A percentile compares a stretch with the other conserved stretches of the same genome.
These are phyloP conservation scores for Arvicanthis niloticus DNA, from an alignment of 2,113 vertebrate genomes.

Conservation along the genomic window DNA sequence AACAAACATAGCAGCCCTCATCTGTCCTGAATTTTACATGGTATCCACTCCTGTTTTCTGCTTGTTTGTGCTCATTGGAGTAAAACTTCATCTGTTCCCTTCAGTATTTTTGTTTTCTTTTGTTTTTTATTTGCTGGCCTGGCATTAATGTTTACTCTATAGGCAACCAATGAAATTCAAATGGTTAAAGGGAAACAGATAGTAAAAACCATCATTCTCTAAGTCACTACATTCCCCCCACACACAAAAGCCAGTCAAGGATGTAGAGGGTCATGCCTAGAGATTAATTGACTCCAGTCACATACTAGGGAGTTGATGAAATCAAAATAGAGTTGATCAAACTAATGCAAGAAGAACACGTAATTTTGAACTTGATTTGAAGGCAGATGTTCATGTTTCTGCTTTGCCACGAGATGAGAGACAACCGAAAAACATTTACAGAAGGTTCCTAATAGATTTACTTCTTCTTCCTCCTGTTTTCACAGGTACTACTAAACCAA, in stretches of 20 bases:
- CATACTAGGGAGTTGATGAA: conserved; percentile 43
- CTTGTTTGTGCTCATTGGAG: neutral
- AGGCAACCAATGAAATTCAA: conserved; percentile 67
- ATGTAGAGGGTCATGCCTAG: conserved; percentile 31
- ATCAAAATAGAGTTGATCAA: conserved; percentile 78
- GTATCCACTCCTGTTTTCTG: neutral
- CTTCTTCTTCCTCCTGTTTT: neutral
- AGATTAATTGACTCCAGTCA: conserved; percentile 56
- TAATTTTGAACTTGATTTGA: conserved; percentile 18
- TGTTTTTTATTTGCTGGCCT: conserved; percentile 12
- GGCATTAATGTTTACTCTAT: neutral
- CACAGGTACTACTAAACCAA: neutral
- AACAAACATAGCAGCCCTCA: neutral
- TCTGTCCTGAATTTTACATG: neutral
- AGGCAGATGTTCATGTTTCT: neutral
- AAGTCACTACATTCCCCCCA: conserved; percentile 10
- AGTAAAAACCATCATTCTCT: conserved; percentile 49
- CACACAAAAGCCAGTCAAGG: conserved; percentile 36
- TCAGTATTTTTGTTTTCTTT: neutral
- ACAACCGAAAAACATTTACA: neutral
- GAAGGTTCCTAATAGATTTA: neutral
- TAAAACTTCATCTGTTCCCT: conserved; percentile 28
- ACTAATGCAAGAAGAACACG: conserved; percentile 54
- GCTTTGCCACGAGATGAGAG: neutral
- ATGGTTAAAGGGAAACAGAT: conserved; percentile 42